Evolutionary conservation across 2,797 vertebrate genomes (phyloP).

Genomic region (Acipenser transmontanus): DNA sequence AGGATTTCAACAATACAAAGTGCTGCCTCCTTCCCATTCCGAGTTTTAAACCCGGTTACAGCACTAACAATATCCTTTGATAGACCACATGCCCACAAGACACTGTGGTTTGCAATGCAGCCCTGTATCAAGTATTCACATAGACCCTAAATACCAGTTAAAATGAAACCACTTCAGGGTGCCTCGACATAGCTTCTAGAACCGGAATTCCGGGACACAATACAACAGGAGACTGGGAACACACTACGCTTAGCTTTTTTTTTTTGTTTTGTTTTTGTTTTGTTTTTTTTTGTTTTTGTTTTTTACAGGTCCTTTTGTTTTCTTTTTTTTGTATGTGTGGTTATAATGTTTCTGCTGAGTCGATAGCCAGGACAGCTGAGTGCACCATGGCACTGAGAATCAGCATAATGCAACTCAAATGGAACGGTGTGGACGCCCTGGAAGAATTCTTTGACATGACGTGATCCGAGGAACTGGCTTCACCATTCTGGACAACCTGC

Average conservation of each 20-base stretch:
- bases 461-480: conserved; percentile 43
- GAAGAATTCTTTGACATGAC: conserved; percentile 48
- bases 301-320: conserved; percentile 50
- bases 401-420: conserved; percentile 29
- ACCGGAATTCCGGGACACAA: conserved; percentile 32
- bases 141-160: conserved; percentile 24
- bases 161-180: conserved; percentile 46
- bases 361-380: conserved; percentile 17
- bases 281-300: conserved; percentile 34
- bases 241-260: conserved; percentile 25
- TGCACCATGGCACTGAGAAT: conserved; percentile 28
- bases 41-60: conserved; percentile 23
- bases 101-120: conserved; percentile 35
- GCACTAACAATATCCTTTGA: conserved; percentile 18
- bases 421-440: conserved; percentile 15
- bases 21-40: not conserved
- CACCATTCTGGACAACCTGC: conserved; percentile 53
- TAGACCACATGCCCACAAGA: conserved; percentile 24
- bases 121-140: conserved; percentile 27
- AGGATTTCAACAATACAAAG: conserved; percentile 10
- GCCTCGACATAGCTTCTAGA: conserved; percentile 38
- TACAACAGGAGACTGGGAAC: conserved; percentile 53
- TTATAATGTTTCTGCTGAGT: conserved; percentile 45
- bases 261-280: conserved; percentile 10
- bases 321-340: conserved; percentile 21